Conservation (phyloP, 2,888 invertebrate species). For the Drosophila anceps region DNA sequence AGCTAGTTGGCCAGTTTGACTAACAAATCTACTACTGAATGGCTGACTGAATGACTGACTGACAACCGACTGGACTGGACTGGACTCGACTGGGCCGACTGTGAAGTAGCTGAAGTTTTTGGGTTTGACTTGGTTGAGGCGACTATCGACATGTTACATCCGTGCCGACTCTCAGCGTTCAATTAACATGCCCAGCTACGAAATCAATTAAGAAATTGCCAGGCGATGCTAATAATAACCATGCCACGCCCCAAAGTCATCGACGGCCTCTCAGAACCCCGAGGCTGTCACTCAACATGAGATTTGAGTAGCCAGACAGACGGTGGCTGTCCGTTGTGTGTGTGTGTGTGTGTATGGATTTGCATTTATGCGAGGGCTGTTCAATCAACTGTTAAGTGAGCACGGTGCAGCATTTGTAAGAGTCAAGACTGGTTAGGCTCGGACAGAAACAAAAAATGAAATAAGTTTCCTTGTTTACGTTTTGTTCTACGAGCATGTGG, state of each 20-base stretch:
- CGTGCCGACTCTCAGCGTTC: slow-evolving; percentile 57
- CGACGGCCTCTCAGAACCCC: slow-evolving; percentile 38
- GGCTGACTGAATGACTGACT: slow-evolving; percentile 41
- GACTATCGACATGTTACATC: slow-evolving; percentile 73
- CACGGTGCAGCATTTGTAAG: background rate
- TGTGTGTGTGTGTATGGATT: slow-evolving; percentile 25
- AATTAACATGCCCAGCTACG: slow-evolving; percentile 64
- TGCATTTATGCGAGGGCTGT: slow-evolving; percentile 53
- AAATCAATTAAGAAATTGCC: slow-evolving; percentile 73
- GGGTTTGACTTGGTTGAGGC: slow-evolving; percentile 43
- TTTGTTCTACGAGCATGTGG: background rate
- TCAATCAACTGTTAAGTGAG: slow-evolving; percentile 19
- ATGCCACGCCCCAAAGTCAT: slow-evolving; percentile 52
- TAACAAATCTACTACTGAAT: slow-evolving; percentile 19
- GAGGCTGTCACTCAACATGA: slow-evolving; percentile 35
- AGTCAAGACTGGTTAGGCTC: background rate
- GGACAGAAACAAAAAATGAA: background rate
- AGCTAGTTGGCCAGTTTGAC: slow-evolving; percentile 12
- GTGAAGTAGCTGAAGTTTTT: slow-evolving; percentile 13
- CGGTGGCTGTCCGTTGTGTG: slow-evolving; percentile 14
- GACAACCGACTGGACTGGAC: slow-evolving; percentile 55
- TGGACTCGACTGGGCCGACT: background rate
- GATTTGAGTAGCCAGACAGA: slow-evolving; percentile 18
- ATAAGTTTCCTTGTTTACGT: background rate
- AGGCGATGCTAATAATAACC: slow-evolving; percentile 69